Conservation (phyloP, 2,797 vertebrate genomes). For the Pelochelys cantorii region DNA sequence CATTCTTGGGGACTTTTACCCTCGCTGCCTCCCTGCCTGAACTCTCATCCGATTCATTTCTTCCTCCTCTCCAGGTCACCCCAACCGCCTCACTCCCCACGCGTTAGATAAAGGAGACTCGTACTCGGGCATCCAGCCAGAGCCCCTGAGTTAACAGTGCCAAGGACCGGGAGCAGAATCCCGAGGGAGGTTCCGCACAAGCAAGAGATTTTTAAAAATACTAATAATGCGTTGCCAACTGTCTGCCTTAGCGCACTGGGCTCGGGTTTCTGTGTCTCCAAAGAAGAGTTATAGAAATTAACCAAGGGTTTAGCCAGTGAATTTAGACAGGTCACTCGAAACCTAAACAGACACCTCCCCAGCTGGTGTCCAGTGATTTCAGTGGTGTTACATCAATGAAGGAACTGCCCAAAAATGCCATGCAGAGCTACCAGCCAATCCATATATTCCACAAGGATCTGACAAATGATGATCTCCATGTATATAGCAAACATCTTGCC, state of each 20-base stretch:
- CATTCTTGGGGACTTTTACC: neutral
- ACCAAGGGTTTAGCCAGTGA: neutral
- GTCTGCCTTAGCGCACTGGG: neutral
- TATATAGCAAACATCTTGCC: neutral
- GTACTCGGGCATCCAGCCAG: neutral
- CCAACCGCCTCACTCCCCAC: neutral
- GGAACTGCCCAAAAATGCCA: neutral
- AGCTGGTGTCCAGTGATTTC: neutral
- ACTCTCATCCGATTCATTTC: neutral
- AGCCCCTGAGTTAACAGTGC: neutral
- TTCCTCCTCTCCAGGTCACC: neutral
- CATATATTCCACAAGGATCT: constrained; percentile 18
- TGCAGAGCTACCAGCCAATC: neutral
- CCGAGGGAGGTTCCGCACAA: neutral
- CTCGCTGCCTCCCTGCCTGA: neutral
- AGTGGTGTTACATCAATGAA: neutral
- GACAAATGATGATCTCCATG: neutral
- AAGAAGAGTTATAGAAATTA: neutral
- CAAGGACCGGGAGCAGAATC: neutral
- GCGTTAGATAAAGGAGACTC: neutral
- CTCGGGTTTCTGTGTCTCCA: neutral
- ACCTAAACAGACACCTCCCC: neutral
- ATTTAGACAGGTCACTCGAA: neutral
- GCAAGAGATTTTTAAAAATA: neutral
- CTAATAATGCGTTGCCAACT: neutral